Evolutionary conservation across 2,888 invertebrate species (phyloP), one percentile per base, ranked within the genome.

Genomic region (Cantharis rustica): DNA sequence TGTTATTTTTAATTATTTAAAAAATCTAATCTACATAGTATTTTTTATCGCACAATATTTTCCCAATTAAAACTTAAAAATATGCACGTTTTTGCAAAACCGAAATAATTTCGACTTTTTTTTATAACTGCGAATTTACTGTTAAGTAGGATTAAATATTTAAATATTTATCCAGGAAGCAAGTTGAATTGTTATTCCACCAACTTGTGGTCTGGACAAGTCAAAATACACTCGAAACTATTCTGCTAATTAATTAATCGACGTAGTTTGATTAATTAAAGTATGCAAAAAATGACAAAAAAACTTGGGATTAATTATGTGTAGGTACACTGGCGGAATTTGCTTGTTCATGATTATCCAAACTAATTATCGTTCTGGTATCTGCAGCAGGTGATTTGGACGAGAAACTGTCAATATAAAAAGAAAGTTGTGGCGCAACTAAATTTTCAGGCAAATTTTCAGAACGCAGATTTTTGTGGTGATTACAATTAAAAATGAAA

Each of bases 91-190:
- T 47, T 47, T 47, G n/a, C 47, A 47, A 47, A 47, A 47, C n/a
- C n/a, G n/a, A 47, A 47, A 47, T 47, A 47, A n/a, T 47, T n/a
- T 47, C 47, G 23, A 23, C 23, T 13, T 47, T n/a, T n/a, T 13
- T 47, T 47, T 47, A n/a, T 9, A 7, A 13, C 13, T 1, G 47
- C 5, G n/a, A 20, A 66, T 23, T 66, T 66, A 20, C 16, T 9
- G 23, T 66, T 66, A 66, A 66, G 17, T 66, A 66, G 64, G 16
- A 66, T 66, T 66, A 66, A 66, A 66, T 66, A 66, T 66, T 66
- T 66, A 66, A 66, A 66, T 66, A 66, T 66, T 66, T 23, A 16
- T 66, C 10, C 64, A 66, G 64, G 64, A 66, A 66, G 23, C 64
- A 16, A 66, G 20, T 17, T 66, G 20, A 66, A 66, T 17, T 66